Base-by-base conservation (phyloP, 2,888 invertebrate species). In the Melanchra persicariae region DNA sequence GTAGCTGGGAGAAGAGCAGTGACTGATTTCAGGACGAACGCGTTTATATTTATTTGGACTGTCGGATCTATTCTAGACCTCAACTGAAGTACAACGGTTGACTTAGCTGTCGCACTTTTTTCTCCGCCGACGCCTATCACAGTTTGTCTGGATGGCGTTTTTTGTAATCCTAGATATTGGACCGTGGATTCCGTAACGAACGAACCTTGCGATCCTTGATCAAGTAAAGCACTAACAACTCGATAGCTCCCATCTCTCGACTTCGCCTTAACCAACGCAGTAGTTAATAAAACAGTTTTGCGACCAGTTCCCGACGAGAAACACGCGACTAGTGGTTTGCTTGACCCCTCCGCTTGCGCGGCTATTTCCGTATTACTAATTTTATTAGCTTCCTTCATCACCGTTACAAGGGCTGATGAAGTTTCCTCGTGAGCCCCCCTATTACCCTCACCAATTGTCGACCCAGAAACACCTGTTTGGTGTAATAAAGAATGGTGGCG, bases 201-300 rank as follows among this genome's bases (percentile, higher is more conserved):
- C 6, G 55, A 55, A 7, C 34, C 55, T n/a, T 55, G 55, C 2
- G 55, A 55, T 9, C 55, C 34, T n/a, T 55, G 55, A 19, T 55
- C 55, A 15, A 55, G 2, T 26, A 34, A 34, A 12, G 55, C 55
- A 4, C 55, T 10, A 34, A 37, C 34, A 17, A 61, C 19, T 0
- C 52, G 37, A 9, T 40, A 24, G 3, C 34, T 10, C 5, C 83
- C 83, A 15, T 62, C 66, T 54, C 58, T 77, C 8, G 82, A 57
- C 58, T 67, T 61, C 2, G 69, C 82, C 8, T 71, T 43, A 2
- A 74, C 37, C 9, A 74, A 51, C 7, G 67, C 30, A n/a, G n/a
- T n/a, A n/a, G n/a, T n/a, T n/a, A n/a, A n/a, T n/a, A n/a, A n/a
- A n/a, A n/a, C n/a, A n/a, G n/a, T n/a, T n/a, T n/a, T n/a, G n/a